A percentile compares a stretch with the other conserved stretches of the same genome.
Evolutionary conservation across 2,797 vertebrate genomes (phyloP).

Genomic region (Ptychadena robeensis): DNA sequence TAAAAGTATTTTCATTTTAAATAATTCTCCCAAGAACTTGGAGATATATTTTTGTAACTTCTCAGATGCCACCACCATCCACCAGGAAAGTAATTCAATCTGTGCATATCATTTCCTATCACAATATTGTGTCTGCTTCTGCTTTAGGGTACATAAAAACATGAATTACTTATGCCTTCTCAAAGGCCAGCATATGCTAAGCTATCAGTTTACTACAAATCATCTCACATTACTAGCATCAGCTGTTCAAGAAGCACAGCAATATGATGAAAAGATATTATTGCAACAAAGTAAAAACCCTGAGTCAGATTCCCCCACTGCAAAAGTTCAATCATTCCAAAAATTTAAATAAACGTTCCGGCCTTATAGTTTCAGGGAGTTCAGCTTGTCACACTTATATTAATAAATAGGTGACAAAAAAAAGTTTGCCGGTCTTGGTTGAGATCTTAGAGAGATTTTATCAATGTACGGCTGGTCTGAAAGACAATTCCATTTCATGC

Average conservation of each 20-base stretch:
- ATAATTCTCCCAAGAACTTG: background rate
- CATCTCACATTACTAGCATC: constrained; percentile 37
- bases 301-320: constrained; percentile 1
- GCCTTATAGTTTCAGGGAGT: background rate
- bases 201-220: constrained; percentile 35
- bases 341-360: constrained; percentile 11
- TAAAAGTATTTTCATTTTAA: background rate
- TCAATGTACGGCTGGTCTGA: too few relatives aligned
- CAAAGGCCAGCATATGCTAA: constrained; percentile 38
- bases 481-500: too few relatives aligned
- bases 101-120: constrained; percentile 25
- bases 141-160: constrained; percentile 27
- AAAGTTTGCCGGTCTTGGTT: background rate
- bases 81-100: constrained; percentile 2
- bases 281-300: background rate
- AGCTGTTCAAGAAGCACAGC: constrained; percentile 32
- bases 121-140: constrained; percentile 31
- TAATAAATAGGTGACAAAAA: background rate
- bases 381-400: background rate
- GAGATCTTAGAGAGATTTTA: too few relatives aligned
- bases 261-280: background rate
- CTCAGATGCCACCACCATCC: background rate
- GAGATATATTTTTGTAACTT: background rate
- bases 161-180: constrained; percentile 34
- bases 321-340: background rate